Evolutionary conservation across 2,888 invertebrate species (phyloP).

Genomic region (Drosophila anceps): DNA sequence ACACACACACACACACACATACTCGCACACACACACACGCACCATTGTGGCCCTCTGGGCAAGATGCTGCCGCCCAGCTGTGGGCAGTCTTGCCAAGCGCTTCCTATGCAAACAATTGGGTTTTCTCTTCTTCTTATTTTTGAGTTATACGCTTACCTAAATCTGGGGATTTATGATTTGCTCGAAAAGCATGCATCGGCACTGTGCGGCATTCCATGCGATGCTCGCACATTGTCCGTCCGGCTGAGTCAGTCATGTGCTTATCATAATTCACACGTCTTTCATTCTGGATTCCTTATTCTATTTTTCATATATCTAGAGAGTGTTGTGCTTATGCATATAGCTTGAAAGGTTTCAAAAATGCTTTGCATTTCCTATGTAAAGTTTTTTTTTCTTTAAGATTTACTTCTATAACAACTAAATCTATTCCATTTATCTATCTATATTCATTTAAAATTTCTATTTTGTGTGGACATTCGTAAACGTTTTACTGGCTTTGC

Average conservation of each 20-base stretch:
- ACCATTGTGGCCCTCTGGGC: slow-evolving; percentile 1
- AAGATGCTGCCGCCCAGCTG: neutral
- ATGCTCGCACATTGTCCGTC: neutral
- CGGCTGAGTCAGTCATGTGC: neutral
- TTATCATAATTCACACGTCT: slow-evolving; percentile 5
- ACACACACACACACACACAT: neutral
- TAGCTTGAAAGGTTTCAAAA: neutral
- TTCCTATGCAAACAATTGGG: slow-evolving; percentile 34
- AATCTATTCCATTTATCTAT: too few relatives aligned
- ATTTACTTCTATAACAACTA: neutral
- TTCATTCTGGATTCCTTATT: neutral
- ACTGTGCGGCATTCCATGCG: neutral
- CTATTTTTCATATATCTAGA: neutral
- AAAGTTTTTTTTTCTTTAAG: neutral
- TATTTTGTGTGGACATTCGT: neutral
- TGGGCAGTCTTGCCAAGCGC: slow-evolving; percentile 7
- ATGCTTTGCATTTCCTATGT: neutral
- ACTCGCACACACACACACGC: neutral
- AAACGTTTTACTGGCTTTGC: neutral
- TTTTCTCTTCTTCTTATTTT: neutral
- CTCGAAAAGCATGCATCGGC: slow-evolving; percentile 2
- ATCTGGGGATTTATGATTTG: slow-evolving; percentile 20
- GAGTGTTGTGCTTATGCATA: neutral
- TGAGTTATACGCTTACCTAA: slow-evolving; percentile 29
- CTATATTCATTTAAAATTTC: neutral